Evolutionary conservation across 2,113 vertebrate genomes (phyloP), one percentile per base, ranked within the genome.

Genomic region (Indicator maculatus): DNA sequence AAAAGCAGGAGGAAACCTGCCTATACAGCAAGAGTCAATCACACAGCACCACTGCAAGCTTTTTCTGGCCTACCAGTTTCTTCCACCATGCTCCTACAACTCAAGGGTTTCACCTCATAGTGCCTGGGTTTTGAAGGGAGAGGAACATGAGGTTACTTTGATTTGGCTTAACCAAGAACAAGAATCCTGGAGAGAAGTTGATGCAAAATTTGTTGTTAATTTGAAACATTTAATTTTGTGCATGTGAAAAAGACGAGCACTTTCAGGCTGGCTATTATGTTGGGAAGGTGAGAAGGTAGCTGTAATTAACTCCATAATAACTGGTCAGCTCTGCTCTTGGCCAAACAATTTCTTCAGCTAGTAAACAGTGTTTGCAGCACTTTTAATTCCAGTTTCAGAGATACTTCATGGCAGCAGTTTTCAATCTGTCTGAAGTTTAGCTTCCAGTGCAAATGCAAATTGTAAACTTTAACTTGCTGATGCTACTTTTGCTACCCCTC

Each of bases 1-100:
- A 83, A 86, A 95, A 94, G 86, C 65, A 86, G 73, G 44, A 92
- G 60, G 69, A 90, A 88, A 83, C 76, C 65, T 93, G 80, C 70
- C 77, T 72, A 38, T 47, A 24, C 31, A 74, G 65, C 53, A 83
- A 81, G 65, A 65, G 41, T 58, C 76, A 72, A 50, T 26, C 73
- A 38, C 58, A 71, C 44, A 73, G 75, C 85, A 81, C 64, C 55
- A 26, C 26, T 27, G 28, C 47, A 83, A 88, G 30, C 50, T 41
- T 59, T 92, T 90, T 45, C 88, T 77, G 39, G 31, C 55, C 56
- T 44, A 2, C 28, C 3, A 0, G 12, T 21, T 90, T 41, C 83
- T 80, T 28, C 72, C 76, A 76, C 83, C 65, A 31, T 6, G 21
- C 52, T 86, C 47, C 86, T 71, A 3, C 69, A 86, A 5, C 61